A percentile compares a stretch with the other conserved stretches of the same genome.
These are phyloP conservation scores for Hermetia illucens DNA, from an alignment of 1,140 invertebrate genomes.

Conservation along the genomic window DNA sequence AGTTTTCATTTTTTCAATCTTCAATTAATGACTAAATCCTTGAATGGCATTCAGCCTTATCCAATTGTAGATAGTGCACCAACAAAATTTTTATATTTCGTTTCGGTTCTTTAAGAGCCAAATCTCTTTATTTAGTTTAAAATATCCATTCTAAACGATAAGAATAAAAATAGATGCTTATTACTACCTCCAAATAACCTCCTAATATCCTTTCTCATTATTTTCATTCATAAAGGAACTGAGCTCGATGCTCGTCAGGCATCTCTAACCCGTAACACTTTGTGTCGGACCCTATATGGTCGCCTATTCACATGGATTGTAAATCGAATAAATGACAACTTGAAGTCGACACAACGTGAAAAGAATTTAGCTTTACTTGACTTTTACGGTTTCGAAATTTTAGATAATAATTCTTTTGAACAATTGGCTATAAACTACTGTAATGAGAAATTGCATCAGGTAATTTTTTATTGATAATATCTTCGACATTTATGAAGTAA, in stretches of 20 bases:
- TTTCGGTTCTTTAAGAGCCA: background rate
- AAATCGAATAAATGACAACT: slow-evolving; percentile 51
- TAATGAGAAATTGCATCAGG: slow-evolving; percentile 73
- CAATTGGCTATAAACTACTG: slow-evolving; percentile 85
- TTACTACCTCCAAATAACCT: too few relatives aligned
- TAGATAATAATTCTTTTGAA: slow-evolving; percentile 58
- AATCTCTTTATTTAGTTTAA: background rate
- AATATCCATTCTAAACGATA: too few relatives aligned
- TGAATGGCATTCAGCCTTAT: too few relatives aligned
- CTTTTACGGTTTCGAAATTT: slow-evolving; percentile 77
- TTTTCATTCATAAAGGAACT: slow-evolving; percentile 9
- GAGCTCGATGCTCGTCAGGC: slow-evolving; percentile 47
- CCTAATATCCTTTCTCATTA: slow-evolving; percentile 1
- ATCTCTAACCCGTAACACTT: slow-evolving; percentile 37
- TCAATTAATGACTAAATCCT: too few relatives aligned
- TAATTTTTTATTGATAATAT: slow-evolving; percentile 1
- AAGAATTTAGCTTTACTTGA: slow-evolving; percentile 59
- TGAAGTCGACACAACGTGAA: slow-evolving; percentile 43
- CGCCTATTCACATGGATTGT: slow-evolving; percentile 68
- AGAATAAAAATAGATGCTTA: too few relatives aligned
- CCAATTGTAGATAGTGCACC: too few relatives aligned
- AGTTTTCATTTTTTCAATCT: too few relatives aligned
- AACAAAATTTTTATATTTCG: slow-evolving; percentile 3
- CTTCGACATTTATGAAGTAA: background rate
- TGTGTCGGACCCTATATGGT: slow-evolving; percentile 58